Base-by-base conservation (phyloP, 2,797 vertebrate genomes). In the Crenichthys baileyi region DNA sequence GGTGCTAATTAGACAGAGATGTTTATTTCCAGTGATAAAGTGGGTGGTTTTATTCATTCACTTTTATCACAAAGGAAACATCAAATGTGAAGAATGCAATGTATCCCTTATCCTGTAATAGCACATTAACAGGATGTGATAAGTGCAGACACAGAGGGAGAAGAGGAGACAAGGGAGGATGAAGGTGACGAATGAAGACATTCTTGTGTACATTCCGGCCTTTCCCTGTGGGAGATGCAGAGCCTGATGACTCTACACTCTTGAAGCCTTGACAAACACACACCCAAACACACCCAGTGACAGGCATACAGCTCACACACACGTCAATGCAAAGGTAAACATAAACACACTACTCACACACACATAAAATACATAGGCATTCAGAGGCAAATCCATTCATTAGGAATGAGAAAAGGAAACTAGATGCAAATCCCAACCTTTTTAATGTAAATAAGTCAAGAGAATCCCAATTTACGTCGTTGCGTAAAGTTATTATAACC, bases 361-460 rank as follows among this genome's bases (percentile, higher is more conserved):
- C 44, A 70, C 26, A 65, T 18, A 44, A 5, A 11, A 11, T 41
- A 51, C 70, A 72, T 11, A 0, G 46, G 72, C 72, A 81, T 90
- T 92, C 85, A 89, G 75, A 88, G 77, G 82, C 88, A 86, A 89
- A 92, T 85, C 29, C 48, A n/a, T 73, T 88, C 71, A 73, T 81
- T 77, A 18, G 72, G 55, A 39, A 73, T 36, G 41, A 73, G 36
- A 70, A 60, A 76, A 67, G 39, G 53, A 79, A 46, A 74, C 48
- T 65, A 51, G 72, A 61, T 55, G 72, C 67, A 79, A 70, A 84
- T 29, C 16, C 73, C n/a, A 65, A 50, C 65, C 75, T 36, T 84
- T 70, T 60, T 46, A 70, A 53, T 76, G 48, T 77, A 61, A 84
- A 87, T 75, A 4, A 22, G 36, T 67, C 31, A 41, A 11, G 31